Base-by-base conservation (phyloP, 2,113 vertebrate genomes). In the Hippopotamus amphibius region DNA sequence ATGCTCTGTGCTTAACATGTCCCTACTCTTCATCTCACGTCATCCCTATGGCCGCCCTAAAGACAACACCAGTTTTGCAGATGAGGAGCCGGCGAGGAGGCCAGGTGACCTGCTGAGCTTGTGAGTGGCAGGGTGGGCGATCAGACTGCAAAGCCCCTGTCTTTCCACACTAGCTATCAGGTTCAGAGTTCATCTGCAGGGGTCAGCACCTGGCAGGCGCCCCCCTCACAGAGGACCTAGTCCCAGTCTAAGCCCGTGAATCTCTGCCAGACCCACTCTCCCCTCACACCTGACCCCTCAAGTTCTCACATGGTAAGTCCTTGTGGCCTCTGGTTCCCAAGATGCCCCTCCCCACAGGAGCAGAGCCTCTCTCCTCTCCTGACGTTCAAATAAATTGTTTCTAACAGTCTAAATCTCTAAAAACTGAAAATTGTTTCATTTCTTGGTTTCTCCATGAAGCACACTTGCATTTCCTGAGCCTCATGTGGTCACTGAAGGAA, bases 191-290 rank as follows among this genome's bases (percentile, higher is more conserved):
- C 53, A n/a, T 71, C 41, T 5, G 19, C 9, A 43, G 48, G 53
- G 14, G 53, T 37, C 41, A 26, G 55, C 21, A 30, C 26, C 9
- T 19, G 30, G 30, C 33, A 5, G 33, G 30, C 33, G 10, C 7
- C 43, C 21, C 5, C 77, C 26, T 50, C 46, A 13, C 53, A 65
- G n/a, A 53, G 55, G 43, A 74, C 28, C 28, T 9, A 7, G 37
- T 33, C 22, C 43, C 43, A 12, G 1, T 24, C 30, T 11, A 8
- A 53, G 22, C 55, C 24, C 4, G 0, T 2, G 11, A n/a, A 19
- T 33, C 53, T 81, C 53, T 24, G 28, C 41, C 7, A 33, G 55
- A 48, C 21, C 69, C 17, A 41, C 69, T n/a, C 55, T 48, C 48
- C 12, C 12, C 69, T 16, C 1, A 3, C 16, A n/a, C 69, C 14